Percentiles rank a stretch among this genome's conserved stretches.
Conservation (phyloP, 2,888 invertebrate species). For the Ypsolopha scabrella region DNA sequence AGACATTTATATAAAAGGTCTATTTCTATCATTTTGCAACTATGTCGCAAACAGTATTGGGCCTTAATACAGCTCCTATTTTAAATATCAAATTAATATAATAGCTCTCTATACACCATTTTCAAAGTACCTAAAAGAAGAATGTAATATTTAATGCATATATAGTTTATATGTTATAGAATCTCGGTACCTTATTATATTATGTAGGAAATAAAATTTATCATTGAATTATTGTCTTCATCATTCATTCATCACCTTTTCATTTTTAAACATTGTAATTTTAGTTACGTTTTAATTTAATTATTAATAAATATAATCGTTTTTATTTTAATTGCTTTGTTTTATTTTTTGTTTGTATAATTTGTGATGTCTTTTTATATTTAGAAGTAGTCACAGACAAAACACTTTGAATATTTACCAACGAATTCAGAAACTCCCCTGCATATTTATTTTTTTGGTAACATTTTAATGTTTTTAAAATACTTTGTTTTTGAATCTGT, state of each 20-base stretch:
- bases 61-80: neutral
- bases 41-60: neutral
- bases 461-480: too few relatives aligned
- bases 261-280: constrained; percentile 44
- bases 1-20: neutral
- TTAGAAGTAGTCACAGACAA: neutral
- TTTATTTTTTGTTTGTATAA: constrained; percentile 55
- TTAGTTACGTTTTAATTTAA: constrained; percentile 44
- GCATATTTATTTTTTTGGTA: neutral
- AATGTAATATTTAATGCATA: constrained; percentile 31
- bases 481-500: too few relatives aligned
- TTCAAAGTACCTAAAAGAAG: constrained; percentile 7
- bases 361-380: constrained; percentile 1
- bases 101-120: constrained; percentile 17
- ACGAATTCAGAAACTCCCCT: neutral
- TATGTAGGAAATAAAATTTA: neutral
- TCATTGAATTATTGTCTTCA: constrained; percentile 2
- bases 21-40: too few relatives aligned
- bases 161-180: constrained; percentile 37
- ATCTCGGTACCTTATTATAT: constrained; percentile 51
- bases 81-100: constrained; percentile 4
- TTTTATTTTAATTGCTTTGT: constrained; percentile 63
- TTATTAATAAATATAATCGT: constrained; percentile 66
- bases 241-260: constrained; percentile 6
- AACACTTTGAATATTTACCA: constrained; percentile 2